Percentiles rank a stretch among this genome's conserved stretches.
Evolutionary conservation across 2,797 vertebrate genomes (phyloP).

Genomic region (Bucorvus abyssinicus): DNA sequence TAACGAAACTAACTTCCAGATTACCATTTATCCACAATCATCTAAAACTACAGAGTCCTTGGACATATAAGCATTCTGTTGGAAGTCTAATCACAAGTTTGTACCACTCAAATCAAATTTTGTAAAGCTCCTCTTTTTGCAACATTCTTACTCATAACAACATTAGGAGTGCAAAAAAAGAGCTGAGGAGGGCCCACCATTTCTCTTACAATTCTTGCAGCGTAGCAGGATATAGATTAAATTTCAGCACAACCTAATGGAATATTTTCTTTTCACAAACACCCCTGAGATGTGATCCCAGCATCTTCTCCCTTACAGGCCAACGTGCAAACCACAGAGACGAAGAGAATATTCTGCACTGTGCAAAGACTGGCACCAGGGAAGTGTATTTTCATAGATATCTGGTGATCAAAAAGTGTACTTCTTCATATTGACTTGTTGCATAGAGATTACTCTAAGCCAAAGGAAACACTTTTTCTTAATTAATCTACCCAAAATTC

Average conservation of each 20-base stretch:
- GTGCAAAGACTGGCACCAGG: not conserved
- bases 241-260: not conserved
- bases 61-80: not conserved
- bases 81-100: not conserved
- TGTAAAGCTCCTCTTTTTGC: not conserved
- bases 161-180: not conserved
- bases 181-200: not conserved
- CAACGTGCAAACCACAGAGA: not conserved
- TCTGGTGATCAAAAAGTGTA: not conserved
- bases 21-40: not conserved
- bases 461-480: not conserved
- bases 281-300: not conserved
- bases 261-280: not conserved
- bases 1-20: not conserved
- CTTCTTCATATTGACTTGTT: not conserved
- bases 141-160: not conserved
- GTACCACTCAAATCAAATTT: not conserved
- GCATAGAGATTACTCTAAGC: not conserved
- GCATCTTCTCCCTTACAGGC: not conserved
- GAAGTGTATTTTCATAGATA: not conserved
- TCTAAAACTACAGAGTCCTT: not conserved
- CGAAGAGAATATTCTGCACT: not conserved
- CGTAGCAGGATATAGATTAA: not conserved
- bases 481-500: not conserved
- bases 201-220: not conserved